A percentile compares a stretch with the other conserved stretches of the same genome.
phyloP scores from a whole-genome alignment of 2,797 vertebrate genomes.

The Sylvia borin region DNA sequence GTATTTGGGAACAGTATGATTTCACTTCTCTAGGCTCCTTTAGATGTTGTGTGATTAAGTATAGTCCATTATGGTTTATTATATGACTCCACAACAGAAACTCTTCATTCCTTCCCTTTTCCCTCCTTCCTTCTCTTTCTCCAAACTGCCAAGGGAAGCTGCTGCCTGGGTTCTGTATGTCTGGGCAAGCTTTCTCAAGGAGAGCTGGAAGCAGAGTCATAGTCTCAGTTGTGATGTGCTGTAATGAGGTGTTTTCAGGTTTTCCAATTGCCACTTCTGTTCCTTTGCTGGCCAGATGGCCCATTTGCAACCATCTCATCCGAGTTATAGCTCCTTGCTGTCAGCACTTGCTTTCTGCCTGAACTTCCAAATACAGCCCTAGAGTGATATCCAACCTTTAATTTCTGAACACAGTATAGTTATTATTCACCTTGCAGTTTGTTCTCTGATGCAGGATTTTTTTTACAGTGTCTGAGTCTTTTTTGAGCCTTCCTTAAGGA shows the following conservation, averaged over 20 bases:
- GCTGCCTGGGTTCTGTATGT: neutral
- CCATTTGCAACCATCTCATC: neutral
- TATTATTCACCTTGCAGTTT: constrained; percentile 31
- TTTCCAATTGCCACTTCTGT: neutral
- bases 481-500: neutral
- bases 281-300: neutral
- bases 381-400: neutral
- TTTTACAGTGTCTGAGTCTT: neutral
- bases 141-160: neutral
- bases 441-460: neutral
- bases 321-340: neutral
- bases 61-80: neutral
- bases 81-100: neutral
- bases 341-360: neutral
- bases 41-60: neutral
- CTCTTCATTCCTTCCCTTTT: neutral
- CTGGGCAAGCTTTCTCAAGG: neutral
- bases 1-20: neutral
- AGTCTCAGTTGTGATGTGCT: neutral
- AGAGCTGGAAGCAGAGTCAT: neutral
- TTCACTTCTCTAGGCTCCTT: neutral
- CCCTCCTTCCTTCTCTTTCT: neutral
- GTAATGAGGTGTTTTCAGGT: neutral
- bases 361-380: constrained; percentile 8
- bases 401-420: neutral